Evolutionary conservation across 2,113 vertebrate genomes (phyloP).

Genomic region (Aleadryas rufinucha): DNA sequence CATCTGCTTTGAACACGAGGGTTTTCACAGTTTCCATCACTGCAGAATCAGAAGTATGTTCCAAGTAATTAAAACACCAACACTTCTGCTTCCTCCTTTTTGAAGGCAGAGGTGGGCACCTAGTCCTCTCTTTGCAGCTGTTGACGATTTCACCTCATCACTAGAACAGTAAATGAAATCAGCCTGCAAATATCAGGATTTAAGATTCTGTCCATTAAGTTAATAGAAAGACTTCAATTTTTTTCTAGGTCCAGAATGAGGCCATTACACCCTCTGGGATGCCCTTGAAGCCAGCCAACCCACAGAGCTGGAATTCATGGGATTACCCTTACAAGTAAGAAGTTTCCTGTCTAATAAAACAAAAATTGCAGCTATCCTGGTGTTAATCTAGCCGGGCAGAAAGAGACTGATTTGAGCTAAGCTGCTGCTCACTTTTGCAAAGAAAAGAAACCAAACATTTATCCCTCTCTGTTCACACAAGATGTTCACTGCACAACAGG

Average conservation of each 20-base stretch:
- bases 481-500: background rate
- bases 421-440: background rate
- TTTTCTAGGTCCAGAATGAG: background rate
- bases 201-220: background rate
- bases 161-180: background rate
- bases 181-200: background rate
- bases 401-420: background rate
- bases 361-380: constrained; percentile 16
- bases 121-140: background rate
- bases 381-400: background rate
- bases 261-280: background rate
- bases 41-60: background rate
- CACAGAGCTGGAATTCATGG: background rate
- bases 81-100: background rate
- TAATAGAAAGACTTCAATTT: background rate
- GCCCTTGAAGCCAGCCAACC: background rate
- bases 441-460: constrained; percentile 6
- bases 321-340: background rate
- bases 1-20: background rate
- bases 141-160: background rate
- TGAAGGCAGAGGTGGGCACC: background rate
- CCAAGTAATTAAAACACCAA: background rate
- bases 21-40: background rate
- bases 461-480: background rate
- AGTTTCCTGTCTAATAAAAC: constrained; percentile 13